Evolutionary conservation across 2,113 vertebrate genomes (phyloP), one percentile per base, ranked within the genome.

Genomic region (Ailuropoda melanoleuca): DNA sequence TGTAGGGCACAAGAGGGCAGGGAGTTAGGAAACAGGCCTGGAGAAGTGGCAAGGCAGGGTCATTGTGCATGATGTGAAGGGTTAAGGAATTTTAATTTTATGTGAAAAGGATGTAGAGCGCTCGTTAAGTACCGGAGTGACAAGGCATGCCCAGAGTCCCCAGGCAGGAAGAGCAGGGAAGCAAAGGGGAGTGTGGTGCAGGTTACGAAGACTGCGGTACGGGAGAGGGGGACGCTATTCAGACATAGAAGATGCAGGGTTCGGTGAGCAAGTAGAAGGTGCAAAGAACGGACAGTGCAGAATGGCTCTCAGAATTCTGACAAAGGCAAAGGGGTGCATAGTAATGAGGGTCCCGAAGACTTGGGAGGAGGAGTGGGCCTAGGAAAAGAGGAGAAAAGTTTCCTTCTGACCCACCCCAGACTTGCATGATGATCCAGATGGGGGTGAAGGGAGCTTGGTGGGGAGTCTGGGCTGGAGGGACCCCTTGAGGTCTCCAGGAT

Each of bases 1-100:
- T 21, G 17, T 1, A 62, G 84, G 31, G 11, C 4, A 3, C 0
- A 0, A 15, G 12, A 4, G 14, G 24, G 31, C 19, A 21, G 6
- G 19, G 2, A 8, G 39, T 34, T 24, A 24, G 72, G 82, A 60
- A 50, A 66, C 0, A 0, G 53, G 31, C 17, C 5, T 34, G 12
- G 58, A 70, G 13, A 37, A 13, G 18, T 1, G 29, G 17, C 2
- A 11, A 12, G 53, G 39, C 10, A 6, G 31, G 50, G 48, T 18
- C 58, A 4, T 1, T 55, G 23, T 21, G 24, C 60, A 4, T 46
- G 39, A 46, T 1, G 0, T n/a, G 14, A 24, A 26, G 53, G 5
- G 31, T 23, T 48, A 24, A 48, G 29, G 55, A 37, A 26, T 26
- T 39, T 55, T n/a, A 75, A 66, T 77, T 81, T 70, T 23, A 34